These are phyloP conservation scores for Lepidostoma basale DNA, from an alignment of 1,140 invertebrate genomes.

Conservation along the genomic window DNA sequence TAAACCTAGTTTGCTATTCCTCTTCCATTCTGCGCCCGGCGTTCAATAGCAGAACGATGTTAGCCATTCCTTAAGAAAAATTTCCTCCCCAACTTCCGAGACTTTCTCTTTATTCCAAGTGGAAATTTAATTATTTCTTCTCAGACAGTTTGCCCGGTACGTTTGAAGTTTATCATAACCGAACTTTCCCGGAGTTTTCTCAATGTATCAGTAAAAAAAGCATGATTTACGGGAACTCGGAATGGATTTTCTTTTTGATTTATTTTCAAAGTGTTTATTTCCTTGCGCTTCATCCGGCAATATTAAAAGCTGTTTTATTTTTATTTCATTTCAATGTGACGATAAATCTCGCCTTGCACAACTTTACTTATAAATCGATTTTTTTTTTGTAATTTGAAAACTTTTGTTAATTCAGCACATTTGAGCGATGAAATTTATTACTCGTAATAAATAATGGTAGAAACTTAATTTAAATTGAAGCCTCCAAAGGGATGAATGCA, in stretches of 20 bases:
- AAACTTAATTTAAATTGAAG: too few relatives aligned
- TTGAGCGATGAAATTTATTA: too few relatives aligned
- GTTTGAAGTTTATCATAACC: conserved; percentile 40
- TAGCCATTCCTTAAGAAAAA: conserved; percentile 17
- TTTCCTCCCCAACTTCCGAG: conserved; percentile 26
- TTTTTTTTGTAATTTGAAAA: too few relatives aligned
- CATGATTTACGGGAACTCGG: conserved; percentile 38
- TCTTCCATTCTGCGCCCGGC: neutral
- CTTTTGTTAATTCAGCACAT: too few relatives aligned
- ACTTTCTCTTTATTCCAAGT: conserved; percentile 34
- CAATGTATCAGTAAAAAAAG: conserved; percentile 23
- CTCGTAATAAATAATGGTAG: too few relatives aligned
- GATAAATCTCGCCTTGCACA: too few relatives aligned
- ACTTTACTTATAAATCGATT: too few relatives aligned
- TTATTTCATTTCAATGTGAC: neutral
- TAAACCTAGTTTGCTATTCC: neutral
- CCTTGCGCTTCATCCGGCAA: neutral
- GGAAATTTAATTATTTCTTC: conserved; percentile 45
- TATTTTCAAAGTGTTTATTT: conserved; percentile 37
- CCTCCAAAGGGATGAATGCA: too few relatives aligned
- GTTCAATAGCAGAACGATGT: conserved; percentile 6
- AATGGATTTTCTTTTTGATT: conserved; percentile 42
- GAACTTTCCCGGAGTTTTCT: conserved; percentile 33
- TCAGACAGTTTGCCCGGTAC: conserved; percentile 31
- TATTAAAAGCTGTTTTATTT: neutral